Conservation (phyloP, 2,888 invertebrate genomes). For the Acrocyrtus sp. region DNA sequence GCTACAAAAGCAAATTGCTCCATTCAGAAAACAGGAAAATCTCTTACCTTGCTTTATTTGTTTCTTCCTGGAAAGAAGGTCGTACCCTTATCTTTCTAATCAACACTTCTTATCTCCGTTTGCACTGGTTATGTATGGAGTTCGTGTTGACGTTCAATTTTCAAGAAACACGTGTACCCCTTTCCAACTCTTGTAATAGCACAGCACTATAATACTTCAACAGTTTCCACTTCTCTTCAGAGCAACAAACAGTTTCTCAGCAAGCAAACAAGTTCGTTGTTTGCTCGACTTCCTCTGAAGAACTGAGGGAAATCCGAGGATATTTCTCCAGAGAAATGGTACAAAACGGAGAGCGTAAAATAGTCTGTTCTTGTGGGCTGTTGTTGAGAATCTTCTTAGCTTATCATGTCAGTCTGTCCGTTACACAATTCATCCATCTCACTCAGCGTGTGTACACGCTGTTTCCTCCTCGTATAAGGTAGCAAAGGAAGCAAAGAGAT, state of each 20-base stretch:
- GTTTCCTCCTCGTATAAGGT: not conserved
- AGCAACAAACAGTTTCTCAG: not conserved
- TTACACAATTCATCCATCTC: conserved; percentile 23
- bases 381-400: conserved; percentile 1
- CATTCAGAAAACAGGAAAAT: too few species aligned
- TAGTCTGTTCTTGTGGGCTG: not conserved
- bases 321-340: conserved; percentile 18
- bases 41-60: not conserved
- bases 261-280: not conserved
- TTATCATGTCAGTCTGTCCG: conserved; percentile 35
- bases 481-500: conserved; percentile 11
- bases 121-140: too few species aligned
- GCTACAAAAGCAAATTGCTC: too few species aligned
- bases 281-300: not conserved
- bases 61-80: not conserved
- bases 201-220: too few species aligned
- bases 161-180: not conserved
- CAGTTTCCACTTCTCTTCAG: not conserved
- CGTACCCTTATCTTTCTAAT: not conserved
- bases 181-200: too few species aligned
- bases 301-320: conserved; percentile 15
- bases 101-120: not conserved
- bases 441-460: not conserved
- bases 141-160: not conserved
- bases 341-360: not conserved